A percentile compares a stretch with the other conserved stretches of the same genome.
Conservation (phyloP, 2,888 invertebrate genomes). For the Rutpela maculata region DNA sequence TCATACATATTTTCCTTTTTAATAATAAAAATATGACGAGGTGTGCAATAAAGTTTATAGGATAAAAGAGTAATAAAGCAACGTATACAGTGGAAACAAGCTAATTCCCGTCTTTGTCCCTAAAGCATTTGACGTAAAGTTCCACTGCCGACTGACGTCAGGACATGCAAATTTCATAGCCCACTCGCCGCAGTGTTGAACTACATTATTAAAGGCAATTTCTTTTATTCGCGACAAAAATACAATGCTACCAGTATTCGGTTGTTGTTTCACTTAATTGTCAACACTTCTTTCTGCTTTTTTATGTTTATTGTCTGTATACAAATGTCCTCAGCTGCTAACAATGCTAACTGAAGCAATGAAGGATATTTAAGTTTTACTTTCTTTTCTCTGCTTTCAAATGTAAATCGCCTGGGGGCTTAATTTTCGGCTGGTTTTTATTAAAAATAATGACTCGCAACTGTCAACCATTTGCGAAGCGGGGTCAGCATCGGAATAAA, state of each 20-base stretch:
- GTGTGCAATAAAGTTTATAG: conserved; percentile 59
- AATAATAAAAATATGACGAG: conserved; percentile 43
- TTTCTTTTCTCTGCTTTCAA: conserved; percentile 66
- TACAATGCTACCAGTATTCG: conserved; percentile 65
- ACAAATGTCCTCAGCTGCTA: conserved; percentile 69
- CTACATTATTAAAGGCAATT: conserved; percentile 71
- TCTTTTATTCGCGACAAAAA: conserved; percentile 69
- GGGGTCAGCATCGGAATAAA: conserved; percentile 12
- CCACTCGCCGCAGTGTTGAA: conserved; percentile 56
- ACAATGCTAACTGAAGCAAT: conserved; percentile 66
- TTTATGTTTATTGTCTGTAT: conserved; percentile 67
- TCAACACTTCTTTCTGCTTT: conserved; percentile 69
- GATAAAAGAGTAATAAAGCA: conserved; percentile 62
- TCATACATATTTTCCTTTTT: conserved; percentile 30
- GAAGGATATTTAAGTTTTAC: conserved; percentile 69
- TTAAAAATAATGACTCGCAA: conserved; percentile 40
- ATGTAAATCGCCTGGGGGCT: conserved; percentile 64
- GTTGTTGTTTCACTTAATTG: conserved; percentile 71
- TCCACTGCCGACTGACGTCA: conserved; percentile 61
- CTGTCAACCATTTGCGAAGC: conserved; percentile 26
- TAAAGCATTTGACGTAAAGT: conserved; percentile 63
- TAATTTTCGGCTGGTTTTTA: conserved; percentile 39
- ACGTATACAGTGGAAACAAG: conserved; percentile 59
- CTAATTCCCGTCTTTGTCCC: conserved; percentile 63
- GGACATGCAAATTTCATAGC: conserved; percentile 68